Evolutionary conservation across 2,113 vertebrate genomes (phyloP).

Genomic region (Climacteris rufus): DNA sequence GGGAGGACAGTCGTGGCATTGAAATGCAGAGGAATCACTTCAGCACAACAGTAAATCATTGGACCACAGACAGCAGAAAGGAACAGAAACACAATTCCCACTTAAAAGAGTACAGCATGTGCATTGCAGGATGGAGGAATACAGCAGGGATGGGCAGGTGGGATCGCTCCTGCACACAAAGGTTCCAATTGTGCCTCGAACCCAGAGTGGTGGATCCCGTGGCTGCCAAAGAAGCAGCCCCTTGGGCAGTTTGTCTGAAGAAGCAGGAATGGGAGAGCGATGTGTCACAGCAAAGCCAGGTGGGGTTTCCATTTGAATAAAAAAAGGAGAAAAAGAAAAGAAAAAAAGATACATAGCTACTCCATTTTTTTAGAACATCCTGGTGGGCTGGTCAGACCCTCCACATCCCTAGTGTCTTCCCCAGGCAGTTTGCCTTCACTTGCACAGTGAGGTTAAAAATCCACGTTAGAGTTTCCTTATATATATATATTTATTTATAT

Average conservation of each 20-base stretch:
- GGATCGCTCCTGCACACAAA: not conserved
- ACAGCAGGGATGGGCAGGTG: not conserved
- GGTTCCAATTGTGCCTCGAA: not conserved
- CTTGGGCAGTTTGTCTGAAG: constrained; percentile 21
- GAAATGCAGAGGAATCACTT: constrained; percentile 45
- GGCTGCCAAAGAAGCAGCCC: not conserved
- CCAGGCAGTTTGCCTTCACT: constrained; percentile 27
- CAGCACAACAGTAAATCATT: constrained; percentile 41
- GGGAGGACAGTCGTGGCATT: not conserved
- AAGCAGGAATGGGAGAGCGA: constrained; percentile 12
- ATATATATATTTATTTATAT: constrained; percentile 59
- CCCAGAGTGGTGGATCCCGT: not conserved
- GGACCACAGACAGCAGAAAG: constrained; percentile 44
- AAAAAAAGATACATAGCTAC: not conserved
- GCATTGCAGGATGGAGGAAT: not conserved
- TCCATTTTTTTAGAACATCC: not conserved
- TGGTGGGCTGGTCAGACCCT: constrained; percentile 28
- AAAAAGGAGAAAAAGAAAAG: not conserved
- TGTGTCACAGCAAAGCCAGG: constrained; percentile 54
- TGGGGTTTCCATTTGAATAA: not conserved
- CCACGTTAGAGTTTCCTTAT: constrained; percentile 29
- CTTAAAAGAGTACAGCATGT: constrained; percentile 21
- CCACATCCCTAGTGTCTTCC: not conserved
- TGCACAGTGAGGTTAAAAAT: constrained; percentile 49
- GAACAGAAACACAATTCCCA: constrained; percentile 41